Evolutionary conservation across 2,888 invertebrate species (phyloP), one percentile per base, ranked within the genome.

Genomic region (Ophion costatus): DNA sequence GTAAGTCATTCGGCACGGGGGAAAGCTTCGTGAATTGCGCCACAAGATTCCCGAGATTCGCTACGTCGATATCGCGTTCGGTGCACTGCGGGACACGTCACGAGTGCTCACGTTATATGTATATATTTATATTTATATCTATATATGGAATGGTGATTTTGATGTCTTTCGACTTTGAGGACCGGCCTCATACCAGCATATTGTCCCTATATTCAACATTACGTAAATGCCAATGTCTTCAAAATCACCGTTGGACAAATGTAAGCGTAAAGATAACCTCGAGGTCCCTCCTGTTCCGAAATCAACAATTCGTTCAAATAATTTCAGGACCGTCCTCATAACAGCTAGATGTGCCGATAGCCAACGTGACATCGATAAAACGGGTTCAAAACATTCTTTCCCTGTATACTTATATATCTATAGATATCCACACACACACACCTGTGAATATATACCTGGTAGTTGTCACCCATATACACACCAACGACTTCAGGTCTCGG

Each of bases 21-120:
- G 51, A 75, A 82, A 11, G 11, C n/a, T 76, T 69, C 71, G 79
- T 24, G 73, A 80, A 83, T 87, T 89, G 90, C 90, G 89, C 90
- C 87, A 88, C 88, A 90, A 66, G 89, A 91, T 91, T 91, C 91
- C 89, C 88, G 88, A 91, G 91, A 91, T 91, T 80, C 76, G 90
- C 90, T 75, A 88, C 88, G 87, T 88, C 88, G 91, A 92, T 92
- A 92, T 85, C 82, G 51, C 51, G 75, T 83, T 79, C 78, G 63
- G 75, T 77, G 82, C 84, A 76, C 84, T 76, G 76, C 84, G 84
- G 84, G 84, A 80, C 79, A 82, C 84, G 67, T 71, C 33, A 22
- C 61, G 38, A 73, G 80, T 73, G 73, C 80, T 70, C 71, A 71
- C 71, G 70, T 71, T 67, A 76, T n/a, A 38, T 38, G 38, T 38